Evolutionary conservation across 2,113 vertebrate genomes (phyloP), one percentile per base, ranked within the genome.

Genomic region (Otus sunia): DNA sequence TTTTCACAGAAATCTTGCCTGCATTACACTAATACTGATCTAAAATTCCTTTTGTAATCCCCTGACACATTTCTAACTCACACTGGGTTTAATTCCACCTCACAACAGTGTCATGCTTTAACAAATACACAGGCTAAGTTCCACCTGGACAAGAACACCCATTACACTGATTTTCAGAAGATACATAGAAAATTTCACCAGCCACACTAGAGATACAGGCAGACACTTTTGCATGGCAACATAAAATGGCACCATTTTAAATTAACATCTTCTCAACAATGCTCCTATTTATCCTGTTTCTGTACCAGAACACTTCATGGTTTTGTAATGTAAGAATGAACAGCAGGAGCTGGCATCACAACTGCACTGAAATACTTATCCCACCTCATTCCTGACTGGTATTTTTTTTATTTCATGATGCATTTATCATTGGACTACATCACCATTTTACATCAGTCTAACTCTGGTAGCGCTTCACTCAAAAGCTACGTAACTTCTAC

Each of bases 21-120:
- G 73, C 41, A 73, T 74, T 85, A 87, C 86, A 60, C 69, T 85
- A 94, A 89, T 78, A 95, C 91, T 94, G 69, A 92, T 92, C 89
- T 95, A 78, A 94, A 94, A 94, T 76, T 66, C 78, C 23, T 5
- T 89, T 90, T 94, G 73, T 92, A 94, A 92, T 92, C 50, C 73
- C 66, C 43, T 88, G 86, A 87, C n/a, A 62, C 15, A 2, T 80
- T 89, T 82, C 86, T 76, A 60, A 89, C 87, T 91, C 62, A 39
- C n/a, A 10, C 14, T 41, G 77, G 39, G 36, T 89, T 96, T 82
- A 86, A 95, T 88, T 85, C 84, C 41, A 49, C 58, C 58, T 45
- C 77, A 11, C 32, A 76, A 47, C 3, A 9, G 56, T 39, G 49
- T 29, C n/a, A 11, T 45, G 26, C 56, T 66, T 78, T 32, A 10